Base-by-base conservation (phyloP, 2,888 invertebrate species). In the Notodonta ziczac region DNA sequence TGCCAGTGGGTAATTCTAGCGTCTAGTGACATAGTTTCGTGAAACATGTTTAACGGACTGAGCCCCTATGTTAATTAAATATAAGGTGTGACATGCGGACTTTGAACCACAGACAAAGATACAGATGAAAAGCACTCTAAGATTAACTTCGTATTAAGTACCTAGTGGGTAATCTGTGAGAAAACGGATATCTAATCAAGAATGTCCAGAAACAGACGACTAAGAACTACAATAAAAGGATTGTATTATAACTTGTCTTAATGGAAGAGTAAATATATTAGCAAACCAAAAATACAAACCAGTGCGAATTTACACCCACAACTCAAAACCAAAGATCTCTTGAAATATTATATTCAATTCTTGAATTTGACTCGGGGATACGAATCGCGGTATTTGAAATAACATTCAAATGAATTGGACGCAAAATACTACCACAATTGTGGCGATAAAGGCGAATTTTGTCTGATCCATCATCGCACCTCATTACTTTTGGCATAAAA, bases 401-500 rank as follows among this genome's bases (percentile, higher is more conserved):
- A 61, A 64, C 65, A 79, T 78, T 81, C 74, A 72, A 77, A 77
- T 80, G 79, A 78, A 80, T 80, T 72, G 69, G 72, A 74, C 71
- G 72, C 73, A 76, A 73, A 80, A 80, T 75, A 74, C 70, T 73
- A 74, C 70, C 77, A 79, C 79, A 79, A 81, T 76, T 76, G 74
- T 72, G 64, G 73, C 67, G 72, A 72, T 73, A 80, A 77, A 83
- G 73, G 76, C 74, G 74, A 80, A 79, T 79, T 79, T 76, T 76
- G 72, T 74, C 73, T 75, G 75, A 86, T 85, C 86, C 81, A 82
- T 81, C 83, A 78, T 71, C 77, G 72, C 74, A 77, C 76, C 82
- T 84, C 85, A 82, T 86, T 84, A 84, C 81, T 78, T 81, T 74
- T 75, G 80, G 63, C 81, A 82, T 85, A 85, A 89, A 87, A 82